Percentiles rank a stretch among this genome's conserved stretches.
phyloP scores from a whole-genome alignment of 1,140 invertebrate species.

The Macrostomum lignano region DNA sequence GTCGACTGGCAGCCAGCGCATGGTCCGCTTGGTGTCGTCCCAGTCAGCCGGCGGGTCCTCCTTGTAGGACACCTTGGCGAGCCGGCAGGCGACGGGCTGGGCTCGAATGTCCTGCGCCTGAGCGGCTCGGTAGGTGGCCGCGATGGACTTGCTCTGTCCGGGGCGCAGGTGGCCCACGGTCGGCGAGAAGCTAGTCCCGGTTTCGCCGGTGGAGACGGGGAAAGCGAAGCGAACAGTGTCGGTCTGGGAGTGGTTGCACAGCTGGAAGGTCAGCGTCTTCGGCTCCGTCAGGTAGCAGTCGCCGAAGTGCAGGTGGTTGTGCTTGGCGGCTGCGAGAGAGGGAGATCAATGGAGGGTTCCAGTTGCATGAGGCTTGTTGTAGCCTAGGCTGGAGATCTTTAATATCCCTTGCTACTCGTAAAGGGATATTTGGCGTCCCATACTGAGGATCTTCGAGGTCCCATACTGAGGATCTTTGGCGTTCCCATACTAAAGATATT shows the following conservation, averaged over 20 bases:
- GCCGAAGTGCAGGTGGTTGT: conserved; percentile 23
- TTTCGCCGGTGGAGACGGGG: conserved; percentile 1
- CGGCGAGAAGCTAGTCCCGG: conserved; percentile 5
- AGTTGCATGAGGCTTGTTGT: too few species aligned
- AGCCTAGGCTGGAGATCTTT: too few species aligned
- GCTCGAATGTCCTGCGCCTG: neutral
- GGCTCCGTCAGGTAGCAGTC: conserved; percentile 21
- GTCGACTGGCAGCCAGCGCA: conserved; percentile 21
- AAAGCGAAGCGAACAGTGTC: conserved; percentile 15
- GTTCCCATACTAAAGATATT: too few species aligned
- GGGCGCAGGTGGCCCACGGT: conserved; percentile 8
- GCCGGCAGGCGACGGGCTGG: neutral
- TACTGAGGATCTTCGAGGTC: too few species aligned
- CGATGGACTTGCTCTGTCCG: neutral
- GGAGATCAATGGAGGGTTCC: too few species aligned
- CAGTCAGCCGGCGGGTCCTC: conserved; percentile 13
- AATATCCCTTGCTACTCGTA: too few species aligned
- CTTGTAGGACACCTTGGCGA: neutral
- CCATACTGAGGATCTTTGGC: too few species aligned
- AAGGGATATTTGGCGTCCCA: too few species aligned
- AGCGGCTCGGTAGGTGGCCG: neutral
- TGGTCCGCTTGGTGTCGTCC: conserved; percentile 22
- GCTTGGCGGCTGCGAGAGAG: too few species aligned
- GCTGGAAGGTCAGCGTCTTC: conserved; percentile 16
- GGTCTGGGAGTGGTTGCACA: conserved; percentile 22